phyloP scores from a whole-genome alignment of 1,140 invertebrate species.

The Macrotrachela quadricornifera region DNA sequence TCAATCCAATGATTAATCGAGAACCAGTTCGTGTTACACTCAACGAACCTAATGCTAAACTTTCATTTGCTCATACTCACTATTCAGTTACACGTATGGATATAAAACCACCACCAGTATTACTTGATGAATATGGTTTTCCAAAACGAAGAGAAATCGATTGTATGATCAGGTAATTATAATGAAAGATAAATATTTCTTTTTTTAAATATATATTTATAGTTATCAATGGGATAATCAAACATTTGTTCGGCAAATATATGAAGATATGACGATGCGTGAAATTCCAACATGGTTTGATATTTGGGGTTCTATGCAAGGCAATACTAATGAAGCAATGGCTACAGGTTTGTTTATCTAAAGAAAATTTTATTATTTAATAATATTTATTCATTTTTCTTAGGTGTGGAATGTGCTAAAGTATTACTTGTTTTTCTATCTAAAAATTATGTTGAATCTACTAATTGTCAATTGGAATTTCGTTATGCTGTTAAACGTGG shows the following conservation, averaged over 20 bases:
- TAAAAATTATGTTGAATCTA: not conserved
- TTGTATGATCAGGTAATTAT: not conserved
- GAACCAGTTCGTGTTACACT: not conserved
- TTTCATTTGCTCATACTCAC: not conserved
- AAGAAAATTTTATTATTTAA: too few species aligned
- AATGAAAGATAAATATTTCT: too few species aligned
- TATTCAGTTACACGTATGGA: not conserved
- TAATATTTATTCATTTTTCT: too few species aligned
- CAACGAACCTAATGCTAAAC: not conserved
- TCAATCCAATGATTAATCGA: not conserved
- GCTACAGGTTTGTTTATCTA: not conserved
- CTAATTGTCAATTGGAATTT: conserved; percentile 7
- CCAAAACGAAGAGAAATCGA: conserved; percentile 5
- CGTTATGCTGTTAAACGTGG: conserved; percentile 2
- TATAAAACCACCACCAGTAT: not conserved
- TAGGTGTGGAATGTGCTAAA: conserved; percentile 2
- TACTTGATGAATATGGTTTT: conserved; percentile 4
- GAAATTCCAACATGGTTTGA: conserved; percentile 3
- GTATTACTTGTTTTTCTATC: conserved; percentile 5
- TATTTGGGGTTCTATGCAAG: conserved; percentile 7
- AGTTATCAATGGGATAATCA: conserved; percentile 8
- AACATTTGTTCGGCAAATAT: conserved; percentile 3
- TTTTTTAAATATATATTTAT: too few species aligned
- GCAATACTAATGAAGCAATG: conserved; percentile 8
- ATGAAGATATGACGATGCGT: not conserved